phyloP scores from a whole-genome alignment of 2,113 vertebrate species.

The Brachyhypopomus gauderio region DNA sequence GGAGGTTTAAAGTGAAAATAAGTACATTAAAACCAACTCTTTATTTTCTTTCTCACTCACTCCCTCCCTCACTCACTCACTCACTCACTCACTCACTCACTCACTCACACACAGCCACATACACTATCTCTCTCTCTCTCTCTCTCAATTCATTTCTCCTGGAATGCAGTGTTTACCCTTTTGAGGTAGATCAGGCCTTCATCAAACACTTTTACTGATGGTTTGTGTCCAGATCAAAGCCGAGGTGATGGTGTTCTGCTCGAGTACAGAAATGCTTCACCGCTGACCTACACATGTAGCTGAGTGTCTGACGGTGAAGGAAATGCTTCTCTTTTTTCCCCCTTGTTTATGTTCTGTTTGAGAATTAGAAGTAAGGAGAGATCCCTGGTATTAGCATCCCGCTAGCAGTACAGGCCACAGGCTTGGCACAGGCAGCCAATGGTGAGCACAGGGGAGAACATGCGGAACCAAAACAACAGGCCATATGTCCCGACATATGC shows the following conservation, averaged over 20 bases:
- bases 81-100: background rate
- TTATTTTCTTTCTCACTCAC: background rate
- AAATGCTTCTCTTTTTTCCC: background rate
- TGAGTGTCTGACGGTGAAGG: background rate
- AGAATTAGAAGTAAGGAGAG: background rate
- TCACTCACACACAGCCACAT: background rate
- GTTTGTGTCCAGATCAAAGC: slow-evolving; percentile 1
- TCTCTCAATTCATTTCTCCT: slow-evolving; percentile 4
- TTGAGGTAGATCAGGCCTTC: slow-evolving; percentile 3
- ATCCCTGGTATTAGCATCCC: slow-evolving; percentile 19
- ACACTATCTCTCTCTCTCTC: background rate
- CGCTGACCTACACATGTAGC: background rate
- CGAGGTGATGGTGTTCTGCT: background rate
- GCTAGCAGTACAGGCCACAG: slow-evolving; percentile 27
- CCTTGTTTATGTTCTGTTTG: background rate
- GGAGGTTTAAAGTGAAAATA: background rate
- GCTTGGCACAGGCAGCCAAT: slow-evolving; percentile 44
- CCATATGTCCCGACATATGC: slow-evolving; percentile 57
- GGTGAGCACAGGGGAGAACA: slow-evolving; percentile 47
- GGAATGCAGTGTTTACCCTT: slow-evolving; percentile 14
- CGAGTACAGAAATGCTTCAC: background rate
- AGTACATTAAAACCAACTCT: background rate
- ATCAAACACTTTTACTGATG: slow-evolving; percentile 14
- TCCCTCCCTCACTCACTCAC: background rate
- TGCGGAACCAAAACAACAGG: slow-evolving; percentile 56